Evolutionary conservation across 2,888 invertebrate genomes (phyloP).

Genomic region (Exephanes ischioxanthus): DNA sequence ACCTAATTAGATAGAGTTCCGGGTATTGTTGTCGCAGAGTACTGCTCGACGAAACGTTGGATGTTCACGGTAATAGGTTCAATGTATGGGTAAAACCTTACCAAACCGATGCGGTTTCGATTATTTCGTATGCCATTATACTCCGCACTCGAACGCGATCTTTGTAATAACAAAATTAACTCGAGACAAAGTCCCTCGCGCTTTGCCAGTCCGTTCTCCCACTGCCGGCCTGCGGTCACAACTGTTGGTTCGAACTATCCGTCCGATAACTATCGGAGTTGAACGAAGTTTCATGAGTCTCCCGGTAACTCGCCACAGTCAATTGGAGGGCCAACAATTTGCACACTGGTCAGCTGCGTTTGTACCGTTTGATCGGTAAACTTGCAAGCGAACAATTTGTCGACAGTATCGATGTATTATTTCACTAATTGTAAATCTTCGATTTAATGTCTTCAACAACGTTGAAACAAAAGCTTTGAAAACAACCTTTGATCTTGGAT

Average conservation of each 20-base stretch:
- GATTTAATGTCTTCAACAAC: background rate
- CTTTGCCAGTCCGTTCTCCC: background rate
- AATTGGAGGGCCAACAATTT: background rate
- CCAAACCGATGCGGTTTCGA: background rate
- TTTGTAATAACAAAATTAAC: background rate
- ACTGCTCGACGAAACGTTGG: conserved; percentile 34
- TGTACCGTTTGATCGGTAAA: background rate
- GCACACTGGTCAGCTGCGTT: background rate
- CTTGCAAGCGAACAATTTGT: background rate
- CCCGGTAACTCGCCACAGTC: background rate
- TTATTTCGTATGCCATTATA: background rate
- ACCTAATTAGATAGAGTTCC: conserved; percentile 72
- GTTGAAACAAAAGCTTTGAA: background rate
- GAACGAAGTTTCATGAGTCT: background rate
- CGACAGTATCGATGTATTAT: background rate
- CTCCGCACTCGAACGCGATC: background rate
- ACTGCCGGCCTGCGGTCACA: background rate
- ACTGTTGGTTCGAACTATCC: background rate
- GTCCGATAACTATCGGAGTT: background rate
- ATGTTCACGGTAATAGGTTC: background rate
- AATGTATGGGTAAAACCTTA: background rate
- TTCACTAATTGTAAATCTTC: background rate
- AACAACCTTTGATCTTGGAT: background rate
- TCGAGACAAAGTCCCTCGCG: background rate
- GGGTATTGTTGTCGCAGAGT: conserved; percentile 65